These are phyloP conservation scores for Muraenolepis orangiensis DNA, from an alignment of 2,797 vertebrate genomes.

Conservation along the genomic window DNA sequence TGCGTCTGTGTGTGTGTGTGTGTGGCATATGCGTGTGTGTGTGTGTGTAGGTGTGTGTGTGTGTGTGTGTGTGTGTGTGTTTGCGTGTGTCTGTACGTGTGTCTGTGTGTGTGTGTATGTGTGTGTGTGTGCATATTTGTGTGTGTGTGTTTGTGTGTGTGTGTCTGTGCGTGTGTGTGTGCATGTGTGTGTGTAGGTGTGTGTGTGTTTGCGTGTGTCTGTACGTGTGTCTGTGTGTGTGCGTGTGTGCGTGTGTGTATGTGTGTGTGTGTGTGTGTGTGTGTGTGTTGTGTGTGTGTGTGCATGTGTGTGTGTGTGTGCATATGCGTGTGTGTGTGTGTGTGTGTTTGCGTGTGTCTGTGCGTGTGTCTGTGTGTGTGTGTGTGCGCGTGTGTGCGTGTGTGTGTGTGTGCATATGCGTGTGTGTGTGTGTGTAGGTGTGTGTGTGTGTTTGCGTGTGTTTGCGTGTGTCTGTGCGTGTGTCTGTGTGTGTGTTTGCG, in stretches of 20 bases:
- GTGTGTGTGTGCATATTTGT: background rate
- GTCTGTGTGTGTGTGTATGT: conserved; percentile 3
- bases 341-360: background rate
- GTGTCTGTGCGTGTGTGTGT: background rate
- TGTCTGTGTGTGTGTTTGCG: background rate
- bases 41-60: background rate
- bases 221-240: background rate
- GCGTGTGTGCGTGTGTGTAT: background rate
- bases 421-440: conserved; percentile 1
- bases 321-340: background rate
- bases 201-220: background rate
- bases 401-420: background rate
- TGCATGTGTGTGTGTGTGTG: conserved; percentile 4
- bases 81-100: background rate
- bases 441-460: background rate
- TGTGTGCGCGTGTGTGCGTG: background rate
- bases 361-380: no score
- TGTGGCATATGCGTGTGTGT: background rate
- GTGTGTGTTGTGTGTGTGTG: no score
- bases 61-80: background rate
- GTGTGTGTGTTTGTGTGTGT: background rate
- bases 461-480: no score
- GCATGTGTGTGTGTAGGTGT: background rate
- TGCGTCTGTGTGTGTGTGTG: background rate
- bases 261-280: background rate